A percentile compares a stretch with the other conserved stretches of the same genome.
Evolutionary conservation across 1,140 invertebrate genomes (phyloP).

Genomic region (Nasonia giraulti): DNA sequence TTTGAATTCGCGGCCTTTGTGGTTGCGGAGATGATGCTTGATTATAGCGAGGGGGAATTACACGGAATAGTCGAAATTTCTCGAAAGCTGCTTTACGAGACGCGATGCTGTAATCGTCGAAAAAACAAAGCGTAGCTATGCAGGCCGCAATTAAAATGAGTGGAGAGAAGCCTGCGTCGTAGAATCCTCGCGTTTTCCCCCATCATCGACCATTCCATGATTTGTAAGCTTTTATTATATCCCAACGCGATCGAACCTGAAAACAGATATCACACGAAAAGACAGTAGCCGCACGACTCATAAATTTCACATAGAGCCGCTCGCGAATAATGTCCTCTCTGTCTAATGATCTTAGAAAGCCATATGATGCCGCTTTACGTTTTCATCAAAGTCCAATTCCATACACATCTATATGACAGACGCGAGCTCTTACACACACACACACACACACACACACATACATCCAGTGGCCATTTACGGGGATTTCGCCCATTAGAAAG

Average conservation of each 20-base stretch:
- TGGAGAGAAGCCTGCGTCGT: neutral
- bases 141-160: conserved; percentile 18
- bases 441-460: neutral
- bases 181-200: conserved; percentile 13
- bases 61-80: neutral
- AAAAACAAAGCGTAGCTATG: neutral
- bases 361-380: neutral
- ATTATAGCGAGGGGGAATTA: neutral
- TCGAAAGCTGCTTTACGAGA: neutral
- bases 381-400: conserved; percentile 26
- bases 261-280: too few species aligned
- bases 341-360: too few species aligned
- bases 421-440: too few species aligned
- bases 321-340: neutral
- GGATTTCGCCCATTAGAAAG: conserved; percentile 21
- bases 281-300: neutral
- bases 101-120: conserved; percentile 12
- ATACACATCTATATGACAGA: conserved; percentile 4
- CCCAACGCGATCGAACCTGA: too few species aligned
- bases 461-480: conserved; percentile 22
- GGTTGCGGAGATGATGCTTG: too few species aligned
- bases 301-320: neutral
- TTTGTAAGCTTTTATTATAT: too few species aligned
- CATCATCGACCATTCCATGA: neutral
- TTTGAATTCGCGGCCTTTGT: too few species aligned